Percentiles rank a stretch among this genome's conserved stretches.
Evolutionary conservation across 2,113 vertebrate genomes (phyloP).

Genomic region (Pedionomus torquatus): DNA sequence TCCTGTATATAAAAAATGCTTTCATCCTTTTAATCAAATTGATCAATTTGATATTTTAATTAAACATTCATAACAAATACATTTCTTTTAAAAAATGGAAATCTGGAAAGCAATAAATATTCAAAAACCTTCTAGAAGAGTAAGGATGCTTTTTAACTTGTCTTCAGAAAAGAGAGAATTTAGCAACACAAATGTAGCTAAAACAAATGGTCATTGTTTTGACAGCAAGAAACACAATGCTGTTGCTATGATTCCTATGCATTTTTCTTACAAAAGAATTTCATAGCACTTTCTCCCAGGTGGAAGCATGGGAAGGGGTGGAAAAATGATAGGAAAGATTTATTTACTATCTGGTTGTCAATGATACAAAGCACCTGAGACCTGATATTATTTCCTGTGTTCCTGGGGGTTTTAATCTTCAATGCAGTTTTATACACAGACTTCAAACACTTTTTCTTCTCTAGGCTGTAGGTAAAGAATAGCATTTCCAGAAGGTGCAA

Average conservation of each 20-base stretch:
- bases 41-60: background rate
- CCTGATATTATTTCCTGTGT: background rate
- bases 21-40: background rate
- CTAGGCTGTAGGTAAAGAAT: background rate
- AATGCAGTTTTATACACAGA: background rate
- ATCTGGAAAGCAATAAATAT: background rate
- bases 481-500: background rate
- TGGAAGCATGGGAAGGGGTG: background rate
- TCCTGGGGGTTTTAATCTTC: background rate
- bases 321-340: background rate
- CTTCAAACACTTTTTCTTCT: background rate
- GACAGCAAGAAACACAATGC: background rate
- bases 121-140: background rate
- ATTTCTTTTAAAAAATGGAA: background rate
- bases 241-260: background rate
- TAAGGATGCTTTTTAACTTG: background rate
- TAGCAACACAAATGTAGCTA: fast-evolving
- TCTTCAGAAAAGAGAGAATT: background rate
- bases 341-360: background rate
- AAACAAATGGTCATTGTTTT: background rate
- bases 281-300: background rate
- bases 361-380: background rate
- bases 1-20: background rate
- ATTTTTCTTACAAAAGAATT: background rate
- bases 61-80: background rate